Percentiles rank a stretch among this genome's conserved stretches.
Evolutionary conservation across 2,888 invertebrate genomes (phyloP).

Genomic region (Rhynchonema sp.): DNA sequence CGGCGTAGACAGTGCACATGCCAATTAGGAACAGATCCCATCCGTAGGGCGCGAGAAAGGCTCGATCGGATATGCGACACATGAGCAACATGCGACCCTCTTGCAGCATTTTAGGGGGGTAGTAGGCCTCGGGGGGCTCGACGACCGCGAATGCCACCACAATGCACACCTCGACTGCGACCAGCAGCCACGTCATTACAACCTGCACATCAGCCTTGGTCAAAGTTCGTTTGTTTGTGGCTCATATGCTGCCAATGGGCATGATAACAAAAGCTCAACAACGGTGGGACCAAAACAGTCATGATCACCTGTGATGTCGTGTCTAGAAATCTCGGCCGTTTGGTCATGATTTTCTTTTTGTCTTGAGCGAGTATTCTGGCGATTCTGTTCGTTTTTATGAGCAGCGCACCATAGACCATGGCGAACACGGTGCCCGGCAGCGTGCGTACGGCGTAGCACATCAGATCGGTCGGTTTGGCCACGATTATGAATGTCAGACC

Average conservation of each 20-base stretch:
- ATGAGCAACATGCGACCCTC: neutral
- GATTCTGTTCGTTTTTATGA: slow-evolving; percentile 92
- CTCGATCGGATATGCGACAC: neutral
- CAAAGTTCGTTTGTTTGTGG: neutral
- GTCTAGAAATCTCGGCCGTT: slow-evolving; percentile 77
- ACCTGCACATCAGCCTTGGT: slow-evolving; percentile 29
- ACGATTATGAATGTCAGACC: slow-evolving; percentile 76
- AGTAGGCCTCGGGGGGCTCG: slow-evolving; percentile 34
- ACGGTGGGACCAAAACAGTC: too few species aligned
- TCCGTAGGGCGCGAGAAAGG: slow-evolving; percentile 60
- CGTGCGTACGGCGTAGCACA: slow-evolving; percentile 64
- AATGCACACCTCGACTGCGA: slow-evolving; percentile 63
- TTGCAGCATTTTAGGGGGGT: slow-evolving; percentile 9
- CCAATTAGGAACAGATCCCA: slow-evolving; percentile 51
- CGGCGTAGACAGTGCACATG: slow-evolving; percentile 81
- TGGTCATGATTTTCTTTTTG: slow-evolving; percentile 66
- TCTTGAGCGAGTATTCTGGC: slow-evolving; percentile 90
- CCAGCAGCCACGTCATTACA: slow-evolving; percentile 59
- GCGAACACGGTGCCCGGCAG: slow-evolving; percentile 89
- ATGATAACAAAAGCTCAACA: neutral
- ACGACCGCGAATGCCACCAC: slow-evolving; percentile 42
- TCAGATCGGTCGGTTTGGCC: slow-evolving; percentile 51
- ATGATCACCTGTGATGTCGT: slow-evolving; percentile 61
- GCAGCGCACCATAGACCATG: slow-evolving; percentile 80
- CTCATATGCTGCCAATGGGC: neutral